These are phyloP conservation scores for Euzophera pinguis DNA, from an alignment of 2,888 invertebrate species.

Conservation along the genomic window DNA sequence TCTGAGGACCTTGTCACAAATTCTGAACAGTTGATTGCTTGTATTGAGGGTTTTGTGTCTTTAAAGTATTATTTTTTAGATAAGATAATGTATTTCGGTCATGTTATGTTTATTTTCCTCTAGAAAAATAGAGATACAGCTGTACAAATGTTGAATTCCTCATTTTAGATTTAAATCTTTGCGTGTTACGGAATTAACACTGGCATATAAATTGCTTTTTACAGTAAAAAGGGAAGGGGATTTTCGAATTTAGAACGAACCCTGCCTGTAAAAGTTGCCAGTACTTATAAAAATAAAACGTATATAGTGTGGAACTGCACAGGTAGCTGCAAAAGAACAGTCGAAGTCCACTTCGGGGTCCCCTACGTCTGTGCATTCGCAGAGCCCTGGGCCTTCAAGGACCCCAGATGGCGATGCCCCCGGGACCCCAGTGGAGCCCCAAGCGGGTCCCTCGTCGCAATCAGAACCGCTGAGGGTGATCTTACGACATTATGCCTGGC, in stretches of 20 bases:
- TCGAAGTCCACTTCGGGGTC: slow-evolving; percentile 49
- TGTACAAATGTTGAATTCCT: slow-evolving; percentile 73
- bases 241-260: slow-evolving; percentile 21
- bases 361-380: slow-evolving; percentile 39
- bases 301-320: slow-evolving; percentile 34
- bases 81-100: slow-evolving; percentile 32
- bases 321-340: slow-evolving; percentile 52
- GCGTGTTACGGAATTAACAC: slow-evolving; percentile 15
- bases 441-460: slow-evolving; percentile 56
- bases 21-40: not conserved
- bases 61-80: slow-evolving; percentile 22
- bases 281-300: slow-evolving; percentile 22
- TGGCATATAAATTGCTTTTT: slow-evolving; percentile 10
- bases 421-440: slow-evolving; percentile 47
- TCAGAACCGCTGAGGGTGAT: slow-evolving; percentile 70
- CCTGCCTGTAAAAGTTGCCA: slow-evolving; percentile 22
- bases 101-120: slow-evolving; percentile 30
- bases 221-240: slow-evolving; percentile 41
- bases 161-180: slow-evolving; percentile 28
- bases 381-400: slow-evolving; percentile 41
- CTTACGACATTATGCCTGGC: slow-evolving; percentile 76
- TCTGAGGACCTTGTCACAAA: not conserved
- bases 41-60: not conserved
- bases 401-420: slow-evolving; percentile 38
- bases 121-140: slow-evolving; percentile 19